Base-by-base conservation (phyloP, 2,888 invertebrate genomes). In the Drosophila algonquin region DNA sequence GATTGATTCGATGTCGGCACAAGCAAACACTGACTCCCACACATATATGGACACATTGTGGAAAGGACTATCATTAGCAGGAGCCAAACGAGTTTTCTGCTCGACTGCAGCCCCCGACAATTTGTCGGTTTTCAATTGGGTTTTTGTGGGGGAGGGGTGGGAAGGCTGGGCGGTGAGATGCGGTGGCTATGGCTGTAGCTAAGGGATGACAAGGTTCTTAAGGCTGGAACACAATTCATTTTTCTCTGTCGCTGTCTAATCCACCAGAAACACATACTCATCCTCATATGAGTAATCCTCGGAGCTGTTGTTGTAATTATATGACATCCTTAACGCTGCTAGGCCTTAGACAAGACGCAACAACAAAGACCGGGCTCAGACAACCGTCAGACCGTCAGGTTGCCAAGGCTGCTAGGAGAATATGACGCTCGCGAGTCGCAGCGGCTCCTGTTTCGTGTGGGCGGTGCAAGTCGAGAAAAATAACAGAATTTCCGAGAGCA, bases 251-350 rank as follows among this genome's bases (percentile, higher is more conserved):
- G 53, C 18, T 24, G 24, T 53, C 12, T 21, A 62, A 57, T 61
- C 50, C 44, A 32, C 30, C 50, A 48, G 35, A 59, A 35, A 58
- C 54, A 85, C 85, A 71, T 87, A 85, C 85, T 85, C 85, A 79
- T 85, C 85, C 59, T 84, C 87, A 30, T 64, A 73, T 72, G 89
- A 54, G 68, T 81, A 72, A 70, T 78, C 85, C 77, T 81, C 77
- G 53, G 79, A 44, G 57, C 81, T 84, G 68, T 77, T 81, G 77
- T 67, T 84, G 76, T 63, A 75, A 57, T 89, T 85, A 56, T 81
- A 87, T 50, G 85, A 81, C 85, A 85, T 85, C 56, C 51, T 84
- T 40, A 18, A 46, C 32, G 16, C 8, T 16, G 10, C 12, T n/a
- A 30, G 52, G 27, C 16, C 32, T 9, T 47, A 21, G 48, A 18